These are phyloP conservation scores for Parasteatoda lunata DNA, from an alignment of 2,888 invertebrate genomes.

Conservation along the genomic window DNA sequence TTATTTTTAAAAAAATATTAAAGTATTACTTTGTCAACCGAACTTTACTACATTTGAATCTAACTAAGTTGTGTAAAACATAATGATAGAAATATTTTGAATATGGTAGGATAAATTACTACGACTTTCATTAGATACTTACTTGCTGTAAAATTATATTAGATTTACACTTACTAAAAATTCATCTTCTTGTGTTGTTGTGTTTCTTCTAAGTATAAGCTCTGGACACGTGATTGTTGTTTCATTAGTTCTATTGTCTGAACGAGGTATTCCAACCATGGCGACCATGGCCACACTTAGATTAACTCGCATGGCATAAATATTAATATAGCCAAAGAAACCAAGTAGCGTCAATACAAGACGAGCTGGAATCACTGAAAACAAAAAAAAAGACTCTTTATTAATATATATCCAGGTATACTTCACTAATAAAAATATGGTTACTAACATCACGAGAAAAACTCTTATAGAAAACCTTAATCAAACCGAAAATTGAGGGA, in stretches of 20 bases:
- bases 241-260: not conserved
- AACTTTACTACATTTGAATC: too few species aligned
- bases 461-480: too few species aligned
- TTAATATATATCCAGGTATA: too few species aligned
- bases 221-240: constrained; percentile 1
- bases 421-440: too few species aligned
- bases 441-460: too few species aligned
- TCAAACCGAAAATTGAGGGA: too few species aligned
- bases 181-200: not conserved
- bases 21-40: too few species aligned
- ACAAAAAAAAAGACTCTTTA: not conserved
- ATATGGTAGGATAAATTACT: not conserved
- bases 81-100: not conserved
- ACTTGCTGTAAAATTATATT: not conserved
- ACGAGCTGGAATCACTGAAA: constrained; percentile 11
- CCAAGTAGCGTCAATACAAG: constrained; percentile 20
- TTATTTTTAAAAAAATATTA: too few species aligned
- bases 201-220: not conserved
- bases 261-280: constrained; percentile 39
- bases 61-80: too few species aligned
- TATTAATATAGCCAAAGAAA: constrained; percentile 50
- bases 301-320: constrained; percentile 62
- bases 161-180: constrained; percentile 6
- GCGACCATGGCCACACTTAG: constrained; percentile 67
- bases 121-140: not conserved